Conservation (phyloP, 2,113 vertebrate genomes). For the Callipepla squamata region DNA sequence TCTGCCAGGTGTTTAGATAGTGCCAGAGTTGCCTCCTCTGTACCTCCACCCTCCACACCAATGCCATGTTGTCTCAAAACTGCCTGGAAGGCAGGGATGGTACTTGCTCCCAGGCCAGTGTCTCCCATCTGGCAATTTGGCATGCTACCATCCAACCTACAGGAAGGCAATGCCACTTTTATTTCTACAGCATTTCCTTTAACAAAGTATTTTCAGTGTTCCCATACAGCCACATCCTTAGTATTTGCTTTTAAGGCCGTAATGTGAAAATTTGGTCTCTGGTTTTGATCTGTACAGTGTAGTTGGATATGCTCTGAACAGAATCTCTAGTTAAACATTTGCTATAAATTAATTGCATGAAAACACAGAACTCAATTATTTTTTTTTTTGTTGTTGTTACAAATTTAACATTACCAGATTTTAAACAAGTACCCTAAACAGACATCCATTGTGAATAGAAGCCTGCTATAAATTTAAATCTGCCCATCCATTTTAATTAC, state of each 20-base stretch:
- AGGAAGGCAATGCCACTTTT: background rate
- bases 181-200: constrained; percentile 22
- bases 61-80: background rate
- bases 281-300: constrained; percentile 61
- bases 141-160: background rate
- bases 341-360: constrained; percentile 70
- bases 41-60: background rate
- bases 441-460: constrained; percentile 67
- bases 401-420: constrained; percentile 69
- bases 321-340: constrained; percentile 62
- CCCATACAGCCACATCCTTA: constrained; percentile 36
- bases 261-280: constrained; percentile 60
- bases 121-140: background rate
- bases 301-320: constrained; percentile 47
- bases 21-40: background rate
- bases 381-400: constrained; percentile 67
- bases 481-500: constrained; percentile 66
- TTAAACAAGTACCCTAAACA: constrained; percentile 60
- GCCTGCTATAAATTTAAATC: constrained; percentile 68
- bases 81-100: background rate
- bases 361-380: constrained; percentile 59
- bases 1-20: background rate
- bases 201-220: constrained; percentile 34
- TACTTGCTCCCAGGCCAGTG: background rate
- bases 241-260: constrained; percentile 21